phyloP scores from a whole-genome alignment of 2,113 vertebrate genomes.

The Tretioscincus oriximinensis region DNA sequence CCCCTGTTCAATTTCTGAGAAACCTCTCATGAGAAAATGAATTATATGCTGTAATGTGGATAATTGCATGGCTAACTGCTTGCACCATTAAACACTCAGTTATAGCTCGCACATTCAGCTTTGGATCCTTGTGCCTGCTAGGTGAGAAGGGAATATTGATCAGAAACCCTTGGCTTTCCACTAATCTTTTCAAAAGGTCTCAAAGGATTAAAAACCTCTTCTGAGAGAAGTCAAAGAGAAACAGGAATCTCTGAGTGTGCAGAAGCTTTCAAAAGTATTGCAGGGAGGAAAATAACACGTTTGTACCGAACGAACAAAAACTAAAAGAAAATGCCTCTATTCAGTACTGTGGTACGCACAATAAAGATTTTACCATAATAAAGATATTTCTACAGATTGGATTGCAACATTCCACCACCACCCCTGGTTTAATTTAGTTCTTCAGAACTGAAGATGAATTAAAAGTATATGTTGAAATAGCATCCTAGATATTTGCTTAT shows the following conservation, averaged over 20 bases:
- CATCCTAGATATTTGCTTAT: no score
- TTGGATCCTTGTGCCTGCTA: constrained; percentile 20
- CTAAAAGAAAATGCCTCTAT: no score
- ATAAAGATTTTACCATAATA: no score
- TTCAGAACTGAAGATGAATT: no score
- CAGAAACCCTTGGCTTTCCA: background rate
- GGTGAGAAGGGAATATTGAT: constrained; percentile 10
- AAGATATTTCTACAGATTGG: no score
- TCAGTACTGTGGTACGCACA: no score
- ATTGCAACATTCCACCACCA: no score
- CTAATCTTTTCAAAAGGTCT: constrained; percentile 18
- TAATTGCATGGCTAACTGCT: background rate
- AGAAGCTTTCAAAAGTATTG: constrained; percentile 17
- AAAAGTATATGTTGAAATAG: no score
- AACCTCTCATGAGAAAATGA: background rate
- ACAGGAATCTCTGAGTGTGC: constrained; percentile 7
- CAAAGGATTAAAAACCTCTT: constrained; percentile 25
- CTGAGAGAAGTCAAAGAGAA: constrained; percentile 16
- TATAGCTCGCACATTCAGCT: background rate
- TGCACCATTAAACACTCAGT: constrained; percentile 20
- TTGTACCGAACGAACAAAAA: background rate
- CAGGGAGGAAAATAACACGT: constrained; percentile 4
- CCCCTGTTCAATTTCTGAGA: background rate
- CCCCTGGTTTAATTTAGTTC: no score
- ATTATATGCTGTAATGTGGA: background rate